Base-by-base conservation (phyloP, 2,113 vertebrate species). In the Okapia johnstoni region DNA sequence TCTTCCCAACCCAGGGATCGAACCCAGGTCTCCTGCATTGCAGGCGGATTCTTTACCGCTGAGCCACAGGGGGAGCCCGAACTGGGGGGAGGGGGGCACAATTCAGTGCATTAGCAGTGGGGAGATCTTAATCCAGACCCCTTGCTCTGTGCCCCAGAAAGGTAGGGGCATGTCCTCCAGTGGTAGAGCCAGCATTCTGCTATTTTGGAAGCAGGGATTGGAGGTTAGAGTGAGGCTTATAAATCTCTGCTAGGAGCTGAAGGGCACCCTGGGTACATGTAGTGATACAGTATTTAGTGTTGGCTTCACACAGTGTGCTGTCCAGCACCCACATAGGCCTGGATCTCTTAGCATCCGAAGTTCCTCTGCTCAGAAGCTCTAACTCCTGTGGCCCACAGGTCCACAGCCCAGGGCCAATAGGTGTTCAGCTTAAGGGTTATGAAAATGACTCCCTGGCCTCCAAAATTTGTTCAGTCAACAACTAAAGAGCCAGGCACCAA, bases 381-480 rank as follows among this genome's bases (percentile, higher is more conserved):
- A 55, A 36, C 30, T 61, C 14, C 23, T 54, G 58, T 50, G 46
- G 46, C 58, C 36, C n/a, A 55, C 21, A 50, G 54, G 46, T 55
- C 57, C 66, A 70, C 21, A 87, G 26, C 13, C 80, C 21, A 2
- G 57, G 23, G 33, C 58, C 66, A 46, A 80, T 6, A 63, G 54
- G 9, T 55, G 15, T 94, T 33, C 7, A 14, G 11, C 88, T 88
- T 91, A 84, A 76, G 48, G 26, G 40, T 40, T 23, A 9, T 76
- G 25, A 86, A 85, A 80, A 90, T 40, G n/a, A 93, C 36, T 63
- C 17, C 16, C 15, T 85, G 66, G 48, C 36, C 15, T 90, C 33
- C 33, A 95, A 89, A 63, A 57, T 81, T 79, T 2, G 36, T 76
- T 84, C 63, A 52, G 90, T 63, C 33, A 61, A 76, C 25, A 96